A percentile compares a stretch with the other conserved stretches of the same genome.
phyloP scores from a whole-genome alignment of 2,797 vertebrate genomes.

The Synanceia verrucosa region DNA sequence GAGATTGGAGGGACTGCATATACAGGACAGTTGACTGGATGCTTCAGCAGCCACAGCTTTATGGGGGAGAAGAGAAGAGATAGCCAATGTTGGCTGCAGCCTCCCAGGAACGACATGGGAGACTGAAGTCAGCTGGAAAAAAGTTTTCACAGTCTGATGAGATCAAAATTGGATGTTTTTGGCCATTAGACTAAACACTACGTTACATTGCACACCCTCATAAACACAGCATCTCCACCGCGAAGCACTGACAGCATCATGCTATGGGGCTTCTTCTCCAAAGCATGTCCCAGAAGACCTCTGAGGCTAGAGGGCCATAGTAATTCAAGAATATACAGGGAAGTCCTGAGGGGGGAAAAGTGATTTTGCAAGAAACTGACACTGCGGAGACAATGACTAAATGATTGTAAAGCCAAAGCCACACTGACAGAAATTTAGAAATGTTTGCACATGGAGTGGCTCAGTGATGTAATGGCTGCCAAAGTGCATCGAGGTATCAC shows the following conservation, averaged over 20 bases:
- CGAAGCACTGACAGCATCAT: background rate
- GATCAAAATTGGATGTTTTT: background rate
- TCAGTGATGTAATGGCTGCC: background rate
- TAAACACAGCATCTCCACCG: background rate
- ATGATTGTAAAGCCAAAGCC: background rate
- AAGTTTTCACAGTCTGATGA: background rate
- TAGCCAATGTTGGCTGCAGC: background rate
- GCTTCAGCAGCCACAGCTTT: slow-evolving; percentile 3
- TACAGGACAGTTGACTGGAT: background rate
- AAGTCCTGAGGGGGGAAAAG: background rate
- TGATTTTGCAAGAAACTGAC: background rate
- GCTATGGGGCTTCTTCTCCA: background rate
- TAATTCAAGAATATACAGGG: background rate
- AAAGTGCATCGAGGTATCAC: background rate
- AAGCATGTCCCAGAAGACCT: background rate
- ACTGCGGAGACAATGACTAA: background rate
- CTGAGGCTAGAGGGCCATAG: background rate
- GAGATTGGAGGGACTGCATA: background rate
- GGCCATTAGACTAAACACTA: background rate
- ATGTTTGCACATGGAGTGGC: slow-evolving; percentile 1
- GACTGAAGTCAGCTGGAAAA: slow-evolving; percentile 1
- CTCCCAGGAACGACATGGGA: background rate
- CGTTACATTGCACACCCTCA: background rate
- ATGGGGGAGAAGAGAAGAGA: background rate
- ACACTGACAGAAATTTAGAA: too few species aligned